A percentile compares a stretch with the other conserved stretches of the same genome.
Conservation (phyloP, 2,888 invertebrate genomes). For the Polyommatus icarus region DNA sequence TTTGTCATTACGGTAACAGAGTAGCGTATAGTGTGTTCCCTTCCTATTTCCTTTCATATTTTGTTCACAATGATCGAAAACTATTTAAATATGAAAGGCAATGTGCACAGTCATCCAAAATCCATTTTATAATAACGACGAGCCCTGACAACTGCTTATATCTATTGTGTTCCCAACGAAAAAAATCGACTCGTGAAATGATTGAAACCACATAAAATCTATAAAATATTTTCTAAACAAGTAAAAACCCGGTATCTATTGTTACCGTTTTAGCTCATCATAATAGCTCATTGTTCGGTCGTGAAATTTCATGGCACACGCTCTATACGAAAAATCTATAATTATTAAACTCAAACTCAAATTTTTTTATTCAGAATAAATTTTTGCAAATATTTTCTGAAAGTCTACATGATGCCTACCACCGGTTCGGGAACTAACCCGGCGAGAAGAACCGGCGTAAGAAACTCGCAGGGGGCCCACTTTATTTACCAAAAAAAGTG, state of each 20-base stretch:
- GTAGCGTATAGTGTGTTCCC: too few relatives aligned
- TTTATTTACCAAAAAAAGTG: too few relatives aligned
- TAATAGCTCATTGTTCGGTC: slow-evolving; percentile 3
- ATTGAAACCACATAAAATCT: background rate
- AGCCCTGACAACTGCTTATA: background rate
- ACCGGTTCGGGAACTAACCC: too few relatives aligned
- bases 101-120: background rate
- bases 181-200: background rate
- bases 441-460: too few relatives aligned
- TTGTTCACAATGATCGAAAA: background rate
- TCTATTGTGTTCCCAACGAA: background rate
- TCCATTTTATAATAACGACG: background rate
- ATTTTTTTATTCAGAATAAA: too few relatives aligned
- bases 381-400: too few relatives aligned
- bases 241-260: background rate
- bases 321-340: background rate
- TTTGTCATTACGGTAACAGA: too few relatives aligned
- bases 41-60: background rate
- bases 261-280: background rate
- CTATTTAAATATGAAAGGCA: background rate
- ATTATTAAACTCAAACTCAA: too few relatives aligned
- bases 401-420: too few relatives aligned
- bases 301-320: background rate
- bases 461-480: too few relatives aligned
- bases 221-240: background rate